Conservation (phyloP, 2,888 invertebrate genomes). For the Argyra leucocephala region DNA sequence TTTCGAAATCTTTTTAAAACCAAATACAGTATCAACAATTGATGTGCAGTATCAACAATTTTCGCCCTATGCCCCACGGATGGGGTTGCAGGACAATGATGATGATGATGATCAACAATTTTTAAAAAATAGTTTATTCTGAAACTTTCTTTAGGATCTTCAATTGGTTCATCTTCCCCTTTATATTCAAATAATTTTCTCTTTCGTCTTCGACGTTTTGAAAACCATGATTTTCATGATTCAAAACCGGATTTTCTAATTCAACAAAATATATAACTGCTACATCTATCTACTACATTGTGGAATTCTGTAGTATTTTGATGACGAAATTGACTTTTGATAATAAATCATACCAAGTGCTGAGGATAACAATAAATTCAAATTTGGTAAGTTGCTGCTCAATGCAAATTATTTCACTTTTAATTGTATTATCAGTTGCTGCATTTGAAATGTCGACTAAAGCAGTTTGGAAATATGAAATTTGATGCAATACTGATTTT, state of each 20-base stretch:
- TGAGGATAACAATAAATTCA: background rate
- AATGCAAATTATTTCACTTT: background rate
- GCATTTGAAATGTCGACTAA: constrained; percentile 5
- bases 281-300: constrained; percentile 4
- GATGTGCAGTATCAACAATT: no score
- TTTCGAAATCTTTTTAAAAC: constrained; percentile 7
- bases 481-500: constrained; percentile 5
- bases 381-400: background rate
- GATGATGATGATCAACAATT: constrained; percentile 9
- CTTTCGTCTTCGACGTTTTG: constrained; percentile 8
- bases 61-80: no score
- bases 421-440: constrained; percentile 8
- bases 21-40: no score
- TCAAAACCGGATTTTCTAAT: constrained; percentile 5
- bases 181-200: constrained; percentile 9
- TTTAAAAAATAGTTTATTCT: constrained; percentile 14
- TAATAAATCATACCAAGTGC: constrained; percentile 1
- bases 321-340: constrained; percentile 8
- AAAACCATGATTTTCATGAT: constrained; percentile 10
- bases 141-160: constrained; percentile 14
- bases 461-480: constrained; percentile 8
- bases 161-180: constrained; percentile 12
- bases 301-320: constrained; percentile 12
- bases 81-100: no score
- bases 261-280: no score